Evolutionary conservation across 2,113 vertebrate genomes (phyloP), one percentile per base, ranked within the genome.

Genomic region (Accipiter virgatus): DNA sequence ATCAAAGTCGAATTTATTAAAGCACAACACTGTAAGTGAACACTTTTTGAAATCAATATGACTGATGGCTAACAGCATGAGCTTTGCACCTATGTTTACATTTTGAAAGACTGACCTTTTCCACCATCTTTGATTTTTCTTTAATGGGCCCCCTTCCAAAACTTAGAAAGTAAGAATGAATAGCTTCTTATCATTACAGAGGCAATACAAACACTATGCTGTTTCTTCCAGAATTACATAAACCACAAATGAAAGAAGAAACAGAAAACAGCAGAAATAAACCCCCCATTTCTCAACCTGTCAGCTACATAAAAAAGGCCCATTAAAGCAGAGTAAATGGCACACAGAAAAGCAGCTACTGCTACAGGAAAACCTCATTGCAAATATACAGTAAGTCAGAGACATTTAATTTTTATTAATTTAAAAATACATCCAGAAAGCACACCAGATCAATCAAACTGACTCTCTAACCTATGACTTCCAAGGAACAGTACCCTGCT

Each of bases 81-180:
- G 61, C 55, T 79, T 89, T 86, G 40, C 52, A 86, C 73, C 36
- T 80, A 55, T 10, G 70, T 93, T 93, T 96, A 71, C 81, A 71
- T 96, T 94, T 90, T 94, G 86, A 94, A 94, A 91, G 93, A 86
- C 55, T 97, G 86, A 94, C 80, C 71, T 96, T 97, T 97, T 93
- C 77, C 65, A 90, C 52, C 16, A 32, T 61, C 81, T 95, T 95
- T 94, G 74, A 93, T 86, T 96, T 95, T 87, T 87, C n/a, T 75
- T 92, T 93, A 95, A 93, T 72, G 19, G 71, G 8, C 5, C 38
- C 38, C 20, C 8, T 86, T 93, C 58, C 0, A 2, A 78, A 95
- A 83, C 8, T 29, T 68, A 55, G 52, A 50, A 90, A 91, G 59
- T 7, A 88, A 86, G 55, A 86, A 86, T 67, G 22, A 86, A 90